Percentiles rank a stretch among this genome's conserved stretches.
Evolutionary conservation across 2,888 invertebrate species (phyloP).

Genomic region (Acronicta leporina): DNA sequence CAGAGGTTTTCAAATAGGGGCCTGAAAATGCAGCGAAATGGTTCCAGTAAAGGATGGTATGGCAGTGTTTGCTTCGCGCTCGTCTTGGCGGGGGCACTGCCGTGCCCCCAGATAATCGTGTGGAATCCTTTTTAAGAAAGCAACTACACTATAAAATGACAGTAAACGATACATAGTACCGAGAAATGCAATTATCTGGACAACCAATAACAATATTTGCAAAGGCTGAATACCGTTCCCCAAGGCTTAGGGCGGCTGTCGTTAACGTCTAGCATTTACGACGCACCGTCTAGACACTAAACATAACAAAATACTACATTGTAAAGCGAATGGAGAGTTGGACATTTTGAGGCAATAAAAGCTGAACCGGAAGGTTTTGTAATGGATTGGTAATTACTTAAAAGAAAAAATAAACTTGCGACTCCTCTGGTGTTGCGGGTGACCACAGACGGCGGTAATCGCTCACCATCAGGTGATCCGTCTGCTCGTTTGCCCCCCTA

Average conservation of each 20-base stretch:
- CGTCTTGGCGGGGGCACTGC: too few species aligned
- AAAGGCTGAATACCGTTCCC: conserved; percentile 28
- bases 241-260: conserved; percentile 19
- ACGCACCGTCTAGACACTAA: conserved; percentile 49
- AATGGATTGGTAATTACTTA: conserved; percentile 24
- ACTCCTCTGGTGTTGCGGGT: too few species aligned
- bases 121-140: too few species aligned
- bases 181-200: conserved; percentile 22
- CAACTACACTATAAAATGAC: not conserved
- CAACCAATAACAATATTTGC: conserved; percentile 20
- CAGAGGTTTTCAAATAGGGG: too few species aligned
- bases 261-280: conserved; percentile 53
- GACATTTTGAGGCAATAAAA: conserved; percentile 18
- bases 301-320: conserved; percentile 31
- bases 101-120: too few species aligned
- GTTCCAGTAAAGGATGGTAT: too few species aligned
- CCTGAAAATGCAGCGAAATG: too few species aligned
- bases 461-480: too few species aligned
- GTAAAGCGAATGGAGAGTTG: conserved; percentile 31
- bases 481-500: too few species aligned
- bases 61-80: too few species aligned
- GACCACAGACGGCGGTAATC: too few species aligned
- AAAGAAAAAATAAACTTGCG: not conserved
- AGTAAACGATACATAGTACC: not conserved
- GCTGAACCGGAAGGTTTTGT: conserved; percentile 14